Percentiles rank a stretch among this genome's conserved stretches.
Evolutionary conservation across 2,113 vertebrate genomes (phyloP).

Genomic region (Muntiacus muntjak): DNA sequence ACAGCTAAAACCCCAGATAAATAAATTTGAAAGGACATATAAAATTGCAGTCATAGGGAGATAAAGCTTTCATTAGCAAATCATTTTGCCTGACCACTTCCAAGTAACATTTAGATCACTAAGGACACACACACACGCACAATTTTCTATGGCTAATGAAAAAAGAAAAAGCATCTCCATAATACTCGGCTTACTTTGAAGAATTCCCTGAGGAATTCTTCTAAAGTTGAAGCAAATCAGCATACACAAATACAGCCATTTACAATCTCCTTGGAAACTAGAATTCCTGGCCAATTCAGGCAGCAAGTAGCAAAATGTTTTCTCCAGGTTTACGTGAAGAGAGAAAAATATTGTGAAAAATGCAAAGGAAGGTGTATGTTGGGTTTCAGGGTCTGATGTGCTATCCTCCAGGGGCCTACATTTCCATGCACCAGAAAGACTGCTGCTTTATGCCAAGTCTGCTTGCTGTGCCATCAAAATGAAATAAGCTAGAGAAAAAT

Average conservation of each 20-base stretch:
- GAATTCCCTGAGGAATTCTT: constrained; percentile 61
- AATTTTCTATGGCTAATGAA: constrained; percentile 4
- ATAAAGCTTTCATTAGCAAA: constrained; percentile 59
- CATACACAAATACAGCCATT: constrained; percentile 67
- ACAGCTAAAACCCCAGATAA: constrained; percentile 28
- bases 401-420: not conserved
- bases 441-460: constrained; percentile 40
- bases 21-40: constrained; percentile 58
- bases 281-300: constrained; percentile 59
- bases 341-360: constrained; percentile 66
- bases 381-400: constrained; percentile 16
- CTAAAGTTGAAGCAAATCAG: constrained; percentile 63
- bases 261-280: constrained; percentile 65
- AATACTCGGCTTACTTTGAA: constrained; percentile 57
- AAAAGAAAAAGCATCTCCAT: constrained; percentile 42
- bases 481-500: constrained; percentile 52
- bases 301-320: constrained; percentile 41
- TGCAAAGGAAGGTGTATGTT: constrained; percentile 42
- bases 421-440: constrained; percentile 34
- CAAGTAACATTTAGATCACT: constrained; percentile 55
- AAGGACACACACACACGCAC: not conserved
- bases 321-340: constrained; percentile 48
- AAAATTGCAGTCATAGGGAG: constrained; percentile 34
- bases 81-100: constrained; percentile 49
- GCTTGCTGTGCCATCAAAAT: constrained; percentile 29